Conservation (phyloP, 2,797 vertebrate genomes). For the Oreochromis mossambicus region DNA sequence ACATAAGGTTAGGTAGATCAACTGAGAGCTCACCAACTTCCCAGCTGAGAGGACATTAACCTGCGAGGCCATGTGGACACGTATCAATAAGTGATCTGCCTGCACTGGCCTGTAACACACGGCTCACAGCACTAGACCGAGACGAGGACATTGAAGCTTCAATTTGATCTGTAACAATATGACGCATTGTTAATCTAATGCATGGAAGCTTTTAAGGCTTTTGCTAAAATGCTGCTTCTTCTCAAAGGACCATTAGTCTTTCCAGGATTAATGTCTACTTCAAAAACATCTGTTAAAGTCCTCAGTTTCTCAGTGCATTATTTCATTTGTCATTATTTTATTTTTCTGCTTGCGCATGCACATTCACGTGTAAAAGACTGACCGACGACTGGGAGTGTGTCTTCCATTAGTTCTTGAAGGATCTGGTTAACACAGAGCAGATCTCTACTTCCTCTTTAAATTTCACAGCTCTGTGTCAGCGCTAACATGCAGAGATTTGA, state of each 20-base stretch:
- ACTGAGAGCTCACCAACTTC: slow-evolving; percentile 55
- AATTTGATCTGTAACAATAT: slow-evolving; percentile 46
- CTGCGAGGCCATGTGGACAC: slow-evolving; percentile 40
- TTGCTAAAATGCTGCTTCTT: slow-evolving; percentile 33
- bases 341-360: neutral
- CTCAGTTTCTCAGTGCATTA: slow-evolving; percentile 21
- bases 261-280: slow-evolving; percentile 44
- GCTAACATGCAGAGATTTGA: slow-evolving; percentile 55
- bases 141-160: slow-evolving; percentile 5
- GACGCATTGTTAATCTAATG: slow-evolving; percentile 50
- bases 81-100: slow-evolving; percentile 47
- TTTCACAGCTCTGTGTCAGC: slow-evolving; percentile 61
- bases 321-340: slow-evolving; percentile 29
- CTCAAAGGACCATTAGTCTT: slow-evolving; percentile 45
- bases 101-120: slow-evolving; percentile 2
- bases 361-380: slow-evolving; percentile 6
- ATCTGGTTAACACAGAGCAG: slow-evolving; percentile 52
- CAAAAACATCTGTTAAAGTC: slow-evolving; percentile 41
- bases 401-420: slow-evolving; percentile 35
- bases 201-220: slow-evolving; percentile 45
- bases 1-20: slow-evolving; percentile 61
- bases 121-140: slow-evolving; percentile 7
- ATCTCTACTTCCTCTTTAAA: slow-evolving; percentile 50
- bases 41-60: slow-evolving; percentile 61
- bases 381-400: slow-evolving; percentile 8